Evolutionary conservation across 2,797 vertebrate species (phyloP), one percentile per base, ranked within the genome.

Genomic region (Neostethus bicornis): DNA sequence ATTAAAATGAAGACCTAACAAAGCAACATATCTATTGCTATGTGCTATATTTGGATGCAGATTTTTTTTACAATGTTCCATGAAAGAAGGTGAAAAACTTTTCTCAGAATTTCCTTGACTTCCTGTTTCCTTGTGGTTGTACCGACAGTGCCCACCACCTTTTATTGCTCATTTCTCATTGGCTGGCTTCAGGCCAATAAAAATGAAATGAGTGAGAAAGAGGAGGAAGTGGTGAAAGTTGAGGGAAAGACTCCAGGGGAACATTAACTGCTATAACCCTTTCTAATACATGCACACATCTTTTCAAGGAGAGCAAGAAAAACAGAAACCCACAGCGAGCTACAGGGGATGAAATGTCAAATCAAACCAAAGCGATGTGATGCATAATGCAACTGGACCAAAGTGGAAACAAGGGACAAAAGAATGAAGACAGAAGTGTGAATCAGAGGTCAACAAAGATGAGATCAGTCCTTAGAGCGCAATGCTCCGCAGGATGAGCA

Each of bases 121-220:
- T 92, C 90, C 90, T 91, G 91, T 90, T 90, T 87, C 83, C 70
- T 84, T 80, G 77, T 64, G 86, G 80, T 85, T 74, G 65, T 55
- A 60, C 74, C 41, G 63, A 82, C 76, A 74, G 77, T 82, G 57
- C 80, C 80, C 77, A 83, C 73, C 63, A 82, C 79, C 59, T 79
- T 74, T 60, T 73, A 37, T 56, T 80, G 72, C 44, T 75, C 47
- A 81, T 52, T 54, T 75, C 70, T 73, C 65, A 91, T 90, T 87
- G 90, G 91, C 17, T 87, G 76, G 67, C 60, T 59, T 62, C 5
- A 64, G 67, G 66, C 80, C 85, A 86, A 71, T 55, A 49, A 66
- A 41, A 74, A 75, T 70, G 69, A 83, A 80, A 77, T 55, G 52
- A 76, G 55, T 5, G 7, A 57, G 46, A 59, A 73, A 61, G 56